phyloP scores from a whole-genome alignment of 1,140 invertebrate genomes.

The Papilio helenus region DNA sequence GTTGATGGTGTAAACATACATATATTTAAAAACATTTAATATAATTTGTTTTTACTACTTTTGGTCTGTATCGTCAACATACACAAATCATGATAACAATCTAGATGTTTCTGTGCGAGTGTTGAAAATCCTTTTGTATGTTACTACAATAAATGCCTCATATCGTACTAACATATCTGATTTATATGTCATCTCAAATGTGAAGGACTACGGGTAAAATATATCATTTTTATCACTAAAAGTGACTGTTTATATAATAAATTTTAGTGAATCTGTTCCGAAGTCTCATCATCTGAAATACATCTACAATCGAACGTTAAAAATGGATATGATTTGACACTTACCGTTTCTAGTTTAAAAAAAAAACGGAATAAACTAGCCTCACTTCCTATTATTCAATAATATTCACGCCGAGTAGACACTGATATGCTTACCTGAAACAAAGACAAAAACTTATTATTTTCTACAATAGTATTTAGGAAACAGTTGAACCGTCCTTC shows the following conservation, averaged over 20 bases:
- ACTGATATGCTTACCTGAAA: background rate
- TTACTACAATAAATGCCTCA: constrained; percentile 29
- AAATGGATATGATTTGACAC: too few relatives aligned
- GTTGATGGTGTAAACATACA: background rate
- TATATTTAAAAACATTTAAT: constrained; percentile 12
- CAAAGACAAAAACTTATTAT: background rate
- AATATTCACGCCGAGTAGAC: background rate
- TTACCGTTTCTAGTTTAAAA: too few relatives aligned
- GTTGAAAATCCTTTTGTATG: constrained; percentile 22
- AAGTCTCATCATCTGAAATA: too few relatives aligned
- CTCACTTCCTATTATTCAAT: too few relatives aligned
- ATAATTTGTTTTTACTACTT: background rate
- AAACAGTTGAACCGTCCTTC: background rate
- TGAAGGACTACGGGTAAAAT: constrained; percentile 22
- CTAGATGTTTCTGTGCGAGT: constrained; percentile 18
- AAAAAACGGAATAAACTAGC: too few relatives aligned
- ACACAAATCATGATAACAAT: constrained; percentile 27
- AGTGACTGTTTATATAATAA: background rate
- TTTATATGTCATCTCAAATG: constrained; percentile 31
- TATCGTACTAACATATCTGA: constrained; percentile 35
- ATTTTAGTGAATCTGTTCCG: background rate
- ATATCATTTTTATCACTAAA: background rate
- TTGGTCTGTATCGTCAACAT: too few relatives aligned
- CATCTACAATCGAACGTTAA: too few relatives aligned
- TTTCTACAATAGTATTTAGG: background rate